Conservation (phyloP, 2,113 vertebrate species). For the Neopipo cinnamomea region DNA sequence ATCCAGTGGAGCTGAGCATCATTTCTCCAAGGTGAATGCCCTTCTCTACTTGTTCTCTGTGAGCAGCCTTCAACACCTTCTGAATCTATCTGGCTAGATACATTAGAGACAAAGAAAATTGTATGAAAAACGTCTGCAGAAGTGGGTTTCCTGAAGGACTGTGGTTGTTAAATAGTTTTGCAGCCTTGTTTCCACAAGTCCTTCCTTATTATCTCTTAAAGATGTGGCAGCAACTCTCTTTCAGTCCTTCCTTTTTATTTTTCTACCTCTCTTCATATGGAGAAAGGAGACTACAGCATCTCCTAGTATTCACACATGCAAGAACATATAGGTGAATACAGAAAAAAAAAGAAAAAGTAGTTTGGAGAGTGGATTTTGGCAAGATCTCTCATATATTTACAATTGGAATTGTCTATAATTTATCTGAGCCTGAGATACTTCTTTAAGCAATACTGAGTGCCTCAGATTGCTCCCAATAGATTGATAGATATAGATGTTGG, state of each 20-base stretch:
- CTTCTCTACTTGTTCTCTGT: neutral
- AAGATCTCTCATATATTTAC: neutral
- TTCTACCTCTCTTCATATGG: neutral
- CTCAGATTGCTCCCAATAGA: neutral
- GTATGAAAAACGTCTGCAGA: neutral
- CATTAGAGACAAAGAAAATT: neutral
- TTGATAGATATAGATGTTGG: neutral
- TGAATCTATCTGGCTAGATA: neutral
- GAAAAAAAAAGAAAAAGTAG: neutral
- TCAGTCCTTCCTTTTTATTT: neutral
- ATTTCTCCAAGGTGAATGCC: neutral
- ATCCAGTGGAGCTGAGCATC: neutral
- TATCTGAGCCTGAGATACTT: neutral
- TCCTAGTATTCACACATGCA: neutral
- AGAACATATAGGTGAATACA: neutral
- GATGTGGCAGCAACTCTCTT: neutral
- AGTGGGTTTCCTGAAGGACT: neutral
- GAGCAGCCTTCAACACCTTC: neutral
- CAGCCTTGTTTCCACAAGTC: neutral
- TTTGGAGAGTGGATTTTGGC: neutral
- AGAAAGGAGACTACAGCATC: neutral
- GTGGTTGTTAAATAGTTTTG: neutral
- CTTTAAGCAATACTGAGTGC: neutral
- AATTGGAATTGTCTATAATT: neutral
- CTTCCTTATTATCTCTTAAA: neutral